Base-by-base conservation (phyloP, 2,888 invertebrate genomes). In the Ernsta delagoae region DNA sequence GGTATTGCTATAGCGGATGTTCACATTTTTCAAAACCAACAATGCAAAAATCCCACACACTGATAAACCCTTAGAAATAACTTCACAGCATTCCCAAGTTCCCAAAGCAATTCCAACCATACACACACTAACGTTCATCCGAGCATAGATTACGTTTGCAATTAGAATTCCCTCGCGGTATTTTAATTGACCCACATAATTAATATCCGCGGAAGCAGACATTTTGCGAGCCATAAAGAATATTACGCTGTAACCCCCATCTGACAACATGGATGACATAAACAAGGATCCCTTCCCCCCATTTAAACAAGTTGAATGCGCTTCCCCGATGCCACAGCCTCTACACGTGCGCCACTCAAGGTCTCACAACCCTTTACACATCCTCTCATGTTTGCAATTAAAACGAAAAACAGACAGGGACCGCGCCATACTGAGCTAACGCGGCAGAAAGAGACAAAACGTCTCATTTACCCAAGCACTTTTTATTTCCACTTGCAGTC, bases 341-440 rank as follows among this genome's bases (percentile, higher is more conserved):
- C 77, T 88, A 86, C 92, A 91, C 92, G 91, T 91, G 92, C 86
- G 86, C 85, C 89, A 91, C 92, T 92, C 89, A 90, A 92, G 91
- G 88, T 90, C 90, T 83, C 84, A 80, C 90, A 89, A 89, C 90
- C 90, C 91, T 88, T 89, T 91, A 86, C 88, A 89, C 86, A 86
- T 89, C 89, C 92, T 90, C 92, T 91, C 86, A 83, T 82, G 86
- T 85, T 87, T 85, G 92, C 92, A 93, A 93, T 93, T 93, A 93
- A 92, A 92, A 92, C 90, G 89, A 89, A 92, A 92, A 90, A 87
- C 87, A 90, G 80, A 81, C 72, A 80, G 70, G 76, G 77, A 89
- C 79, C 75, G 75, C 74, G 75, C 75, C 70, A 50, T 63, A 69
- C 43, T 41, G 34, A 53, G 59, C 70, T 74, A 77, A 72, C 78